Conservation (phyloP, 2,888 invertebrate species). For the Phorcus lineatus region DNA sequence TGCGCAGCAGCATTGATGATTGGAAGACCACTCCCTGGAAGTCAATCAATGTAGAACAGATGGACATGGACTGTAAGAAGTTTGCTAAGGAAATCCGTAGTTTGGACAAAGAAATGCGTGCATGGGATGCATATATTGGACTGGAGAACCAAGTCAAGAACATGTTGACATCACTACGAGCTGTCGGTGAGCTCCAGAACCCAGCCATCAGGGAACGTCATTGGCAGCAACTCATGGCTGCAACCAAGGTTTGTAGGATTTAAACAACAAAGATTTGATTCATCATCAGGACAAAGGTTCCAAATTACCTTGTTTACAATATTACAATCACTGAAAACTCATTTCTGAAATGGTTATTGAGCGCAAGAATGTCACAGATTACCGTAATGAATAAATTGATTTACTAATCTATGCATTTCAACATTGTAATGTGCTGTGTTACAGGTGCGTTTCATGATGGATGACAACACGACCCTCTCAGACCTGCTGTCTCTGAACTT, state of each 20-base stretch:
- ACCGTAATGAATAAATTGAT: not conserved
- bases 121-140: slow-evolving; percentile 92
- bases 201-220: slow-evolving; percentile 96
- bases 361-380: too few species aligned
- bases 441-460: slow-evolving; percentile 95
- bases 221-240: slow-evolving; percentile 97
- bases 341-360: too few species aligned
- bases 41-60: slow-evolving; percentile 97
- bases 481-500: slow-evolving; percentile 93
- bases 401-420: not conserved
- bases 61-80: slow-evolving; percentile 98
- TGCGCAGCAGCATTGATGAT: slow-evolving; percentile 92
- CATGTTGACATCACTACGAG: slow-evolving; percentile 94
- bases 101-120: slow-evolving; percentile 95
- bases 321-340: not conserved
- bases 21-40: slow-evolving; percentile 99
- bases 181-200: slow-evolving; percentile 96
- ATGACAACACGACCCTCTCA: slow-evolving; percentile 91
- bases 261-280: too few species aligned
- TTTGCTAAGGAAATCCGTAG: slow-evolving; percentile 86
- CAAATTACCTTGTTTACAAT: too few species aligned
- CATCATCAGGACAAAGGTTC: too few species aligned
- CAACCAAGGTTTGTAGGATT: slow-evolving; percentile 83
- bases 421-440: too few species aligned
- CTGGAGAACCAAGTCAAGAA: slow-evolving; percentile 95